phyloP scores from a whole-genome alignment of 2,888 invertebrate species.

The Polyploca ridens region DNA sequence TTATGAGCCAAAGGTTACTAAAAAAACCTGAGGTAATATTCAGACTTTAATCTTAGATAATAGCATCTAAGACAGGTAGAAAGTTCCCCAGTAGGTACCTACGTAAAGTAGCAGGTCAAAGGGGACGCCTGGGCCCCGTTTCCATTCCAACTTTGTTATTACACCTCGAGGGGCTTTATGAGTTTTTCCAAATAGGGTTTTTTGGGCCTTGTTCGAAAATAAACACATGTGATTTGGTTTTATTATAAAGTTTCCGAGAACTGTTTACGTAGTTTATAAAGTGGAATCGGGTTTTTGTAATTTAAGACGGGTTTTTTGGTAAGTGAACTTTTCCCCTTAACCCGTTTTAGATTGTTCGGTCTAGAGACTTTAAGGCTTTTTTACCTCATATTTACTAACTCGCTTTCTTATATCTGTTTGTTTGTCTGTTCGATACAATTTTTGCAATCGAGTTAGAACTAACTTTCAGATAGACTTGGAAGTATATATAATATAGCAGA shows the following conservation, averaged over 20 bases:
- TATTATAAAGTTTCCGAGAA: not conserved
- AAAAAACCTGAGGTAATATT: not conserved
- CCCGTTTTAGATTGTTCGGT: no score
- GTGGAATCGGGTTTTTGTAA: no score
- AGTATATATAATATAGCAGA: no score
- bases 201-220: not conserved
- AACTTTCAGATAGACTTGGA: no score
- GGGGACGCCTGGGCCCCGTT: not conserved
- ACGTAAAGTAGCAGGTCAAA: not conserved
- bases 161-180: slow-evolving; percentile 6
- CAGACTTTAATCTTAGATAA: slow-evolving; percentile 2
- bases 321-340: no score
- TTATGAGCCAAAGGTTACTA: not conserved
- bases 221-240: slow-evolving; percentile 1
- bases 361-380: no score
- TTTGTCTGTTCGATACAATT: no score
- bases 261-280: no score
- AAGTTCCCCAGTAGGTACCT: not conserved
- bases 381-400: no score
- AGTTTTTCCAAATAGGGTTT: slow-evolving; percentile 4
- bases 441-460: no score
- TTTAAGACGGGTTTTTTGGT: no score
- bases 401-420: no score
- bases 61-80: slow-evolving; percentile 5
- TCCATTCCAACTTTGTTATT: slow-evolving; percentile 4